Conservation (phyloP, 2,797 vertebrate species). For the Falco rusticolus region DNA sequence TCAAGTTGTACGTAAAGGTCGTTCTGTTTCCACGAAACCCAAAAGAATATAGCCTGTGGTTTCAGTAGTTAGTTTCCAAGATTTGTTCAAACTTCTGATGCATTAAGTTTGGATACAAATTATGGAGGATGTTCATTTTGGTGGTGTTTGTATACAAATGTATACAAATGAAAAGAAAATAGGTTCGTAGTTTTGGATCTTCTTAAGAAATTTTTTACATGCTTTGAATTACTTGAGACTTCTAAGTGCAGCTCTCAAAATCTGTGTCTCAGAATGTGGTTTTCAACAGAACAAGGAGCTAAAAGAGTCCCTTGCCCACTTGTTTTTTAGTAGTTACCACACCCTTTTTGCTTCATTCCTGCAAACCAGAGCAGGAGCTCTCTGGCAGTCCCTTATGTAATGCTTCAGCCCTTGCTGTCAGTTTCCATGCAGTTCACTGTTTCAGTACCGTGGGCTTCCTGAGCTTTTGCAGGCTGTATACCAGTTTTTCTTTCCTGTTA, state of each 20-base stretch:
- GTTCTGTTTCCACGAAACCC: neutral
- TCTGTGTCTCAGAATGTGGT: slow-evolving; percentile 21
- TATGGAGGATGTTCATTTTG: neutral
- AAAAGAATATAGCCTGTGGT: neutral
- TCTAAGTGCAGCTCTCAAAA: slow-evolving; percentile 26
- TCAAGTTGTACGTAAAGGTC: neutral
- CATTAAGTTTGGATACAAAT: neutral
- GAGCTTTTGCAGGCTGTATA: slow-evolving; percentile 22
- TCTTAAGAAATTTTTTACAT: neutral
- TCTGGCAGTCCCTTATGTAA: slow-evolving; percentile 16
- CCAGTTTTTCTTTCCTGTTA: slow-evolving; percentile 27
- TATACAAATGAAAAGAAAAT: neutral
- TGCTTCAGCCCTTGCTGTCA: slow-evolving; percentile 22
- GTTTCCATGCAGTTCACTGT: neutral
- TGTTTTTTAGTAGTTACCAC: slow-evolving; percentile 48
- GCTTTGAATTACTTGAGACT: slow-evolving; percentile 1
- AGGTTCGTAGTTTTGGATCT: neutral
- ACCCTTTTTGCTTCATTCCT: slow-evolving; percentile 57
- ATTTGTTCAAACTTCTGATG: neutral
- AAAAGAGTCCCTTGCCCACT: slow-evolving; percentile 7
- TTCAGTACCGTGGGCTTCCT: neutral
- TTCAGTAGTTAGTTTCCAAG: neutral
- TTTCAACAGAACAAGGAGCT: slow-evolving; percentile 44
- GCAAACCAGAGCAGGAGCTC: slow-evolving; percentile 34
- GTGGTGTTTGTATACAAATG: neutral